Evolutionary conservation across 2,888 invertebrate species (phyloP).

Genomic region (Tetropium fuscum): DNA sequence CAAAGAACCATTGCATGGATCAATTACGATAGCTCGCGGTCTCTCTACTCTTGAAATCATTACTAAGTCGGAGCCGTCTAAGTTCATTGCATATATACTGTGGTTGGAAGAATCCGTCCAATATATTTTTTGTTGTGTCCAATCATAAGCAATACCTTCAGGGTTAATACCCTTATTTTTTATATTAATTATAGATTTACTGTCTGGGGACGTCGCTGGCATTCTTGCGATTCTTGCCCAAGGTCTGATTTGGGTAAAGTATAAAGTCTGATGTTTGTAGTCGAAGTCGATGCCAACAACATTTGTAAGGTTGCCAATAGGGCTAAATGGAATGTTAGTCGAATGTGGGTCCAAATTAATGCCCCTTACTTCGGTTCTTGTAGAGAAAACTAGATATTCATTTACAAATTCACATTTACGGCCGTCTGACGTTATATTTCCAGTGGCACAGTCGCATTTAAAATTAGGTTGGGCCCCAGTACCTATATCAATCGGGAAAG

Average conservation of each 20-base stretch:
- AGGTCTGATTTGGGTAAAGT: slow-evolving; percentile 94
- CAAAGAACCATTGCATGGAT: slow-evolving; percentile 95
- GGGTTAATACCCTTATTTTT: slow-evolving; percentile 88
- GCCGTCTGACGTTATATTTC: slow-evolving; percentile 75
- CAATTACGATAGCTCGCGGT: slow-evolving; percentile 94
- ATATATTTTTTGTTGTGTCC: slow-evolving; percentile 97
- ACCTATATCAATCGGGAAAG: slow-evolving; percentile 78
- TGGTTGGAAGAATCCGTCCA: slow-evolving; percentile 98
- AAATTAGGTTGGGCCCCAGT: slow-evolving; percentile 68
- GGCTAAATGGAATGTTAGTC: slow-evolving; percentile 86
- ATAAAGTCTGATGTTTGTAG: slow-evolving; percentile 85
- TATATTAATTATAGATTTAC: slow-evolving; percentile 74
- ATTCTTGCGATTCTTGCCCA: slow-evolving; percentile 90
- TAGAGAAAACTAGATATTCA: slow-evolving; percentile 94
- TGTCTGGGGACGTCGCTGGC: slow-evolving; percentile 77
- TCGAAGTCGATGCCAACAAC: slow-evolving; percentile 98
- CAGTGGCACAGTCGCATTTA: slow-evolving; percentile 93
- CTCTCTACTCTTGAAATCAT: slow-evolving; percentile 95
- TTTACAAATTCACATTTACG: slow-evolving; percentile 84
- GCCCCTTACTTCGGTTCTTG: slow-evolving; percentile 92
- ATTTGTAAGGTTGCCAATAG: slow-evolving; percentile 88
- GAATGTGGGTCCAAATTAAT: slow-evolving; percentile 89
- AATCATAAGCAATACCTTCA: slow-evolving; percentile 95
- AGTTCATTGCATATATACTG: slow-evolving; percentile 94
- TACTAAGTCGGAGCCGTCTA: slow-evolving; percentile 87